Evolutionary conservation across 2,797 vertebrate species (phyloP).

Genomic region (Champsocephalus esox): DNA sequence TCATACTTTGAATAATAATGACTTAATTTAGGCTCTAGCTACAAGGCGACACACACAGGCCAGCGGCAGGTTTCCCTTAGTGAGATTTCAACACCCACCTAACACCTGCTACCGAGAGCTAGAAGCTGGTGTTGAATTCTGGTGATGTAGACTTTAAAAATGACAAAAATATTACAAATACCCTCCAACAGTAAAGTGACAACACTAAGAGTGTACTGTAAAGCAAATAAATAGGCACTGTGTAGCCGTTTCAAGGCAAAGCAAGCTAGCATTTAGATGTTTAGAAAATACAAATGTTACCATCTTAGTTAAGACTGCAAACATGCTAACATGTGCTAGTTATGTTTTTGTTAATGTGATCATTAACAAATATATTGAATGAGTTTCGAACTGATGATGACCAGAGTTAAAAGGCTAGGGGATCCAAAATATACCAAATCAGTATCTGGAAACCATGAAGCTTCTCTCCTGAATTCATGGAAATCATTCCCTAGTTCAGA

Average conservation of each 20-base stretch:
- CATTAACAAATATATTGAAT: neutral
- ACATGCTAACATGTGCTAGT: neutral
- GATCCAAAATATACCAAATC: neutral
- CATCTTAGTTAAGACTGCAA: neutral
- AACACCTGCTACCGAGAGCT: constrained; percentile 42
- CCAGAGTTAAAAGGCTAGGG: no score
- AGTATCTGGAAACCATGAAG: neutral
- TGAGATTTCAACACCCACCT: constrained; percentile 41
- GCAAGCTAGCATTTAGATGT: neutral
- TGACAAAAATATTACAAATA: constrained; percentile 16
- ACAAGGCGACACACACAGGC: constrained; percentile 20
- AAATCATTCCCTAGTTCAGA: no score
- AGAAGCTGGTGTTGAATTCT: neutral
- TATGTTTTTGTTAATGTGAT: no score
- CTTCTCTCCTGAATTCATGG: no score
- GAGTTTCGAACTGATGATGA: no score
- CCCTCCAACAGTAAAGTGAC: neutral
- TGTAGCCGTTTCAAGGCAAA: neutral
- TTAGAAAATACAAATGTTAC: neutral
- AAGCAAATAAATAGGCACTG: neutral
- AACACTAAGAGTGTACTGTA: neutral
- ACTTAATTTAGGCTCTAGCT: constrained; percentile 25
- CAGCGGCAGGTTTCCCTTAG: constrained; percentile 22
- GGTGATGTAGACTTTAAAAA: constrained; percentile 3
- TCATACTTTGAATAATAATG: constrained; percentile 23